A percentile compares a stretch with the other conserved stretches of the same genome.
Conservation (phyloP, 35 echinoderm and acorn worm genomes). For the Apostichopus parvimensis region DNA sequence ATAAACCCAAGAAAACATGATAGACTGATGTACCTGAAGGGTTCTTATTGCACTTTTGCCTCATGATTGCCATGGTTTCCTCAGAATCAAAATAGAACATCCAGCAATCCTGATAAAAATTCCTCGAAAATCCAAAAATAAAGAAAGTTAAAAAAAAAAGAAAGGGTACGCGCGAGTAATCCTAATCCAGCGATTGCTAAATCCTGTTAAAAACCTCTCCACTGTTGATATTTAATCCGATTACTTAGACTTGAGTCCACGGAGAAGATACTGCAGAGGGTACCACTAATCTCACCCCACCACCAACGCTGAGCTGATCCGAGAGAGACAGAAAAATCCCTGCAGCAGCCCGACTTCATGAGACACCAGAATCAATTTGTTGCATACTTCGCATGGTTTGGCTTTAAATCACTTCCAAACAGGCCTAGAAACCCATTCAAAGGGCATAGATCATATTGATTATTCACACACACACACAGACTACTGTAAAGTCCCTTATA, state of each 20-base stretch:
- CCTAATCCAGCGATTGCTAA: no score
- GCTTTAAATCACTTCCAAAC: slow-evolving; percentile 33
- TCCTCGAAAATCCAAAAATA: no score
- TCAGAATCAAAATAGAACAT: slow-evolving; percentile 40
- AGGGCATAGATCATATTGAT: slow-evolving; percentile 31
- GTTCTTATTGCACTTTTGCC: slow-evolving; percentile 33
- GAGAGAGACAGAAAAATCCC: neutral
- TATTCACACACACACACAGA: neutral
- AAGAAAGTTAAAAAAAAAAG: no score
- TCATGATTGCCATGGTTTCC: slow-evolving; percentile 42
- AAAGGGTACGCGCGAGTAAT: no score
- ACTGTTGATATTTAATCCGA: no score
- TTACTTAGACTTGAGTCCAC: no score
- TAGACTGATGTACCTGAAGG: neutral
- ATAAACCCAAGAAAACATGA: no score
- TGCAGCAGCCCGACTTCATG: neutral
- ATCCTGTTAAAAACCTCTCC: no score
- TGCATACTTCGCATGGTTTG: slow-evolving; percentile 20
- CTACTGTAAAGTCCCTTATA: neutral
- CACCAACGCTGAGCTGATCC: no score
- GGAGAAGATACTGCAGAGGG: no score
- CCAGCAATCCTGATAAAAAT: neutral
- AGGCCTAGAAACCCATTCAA: slow-evolving; percentile 11
- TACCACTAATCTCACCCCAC: no score
- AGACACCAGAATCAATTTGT: slow-evolving; percentile 28